Percentiles rank a stretch among this genome's conserved stretches.
These are phyloP conservation scores for Microcebus griseorufus DNA, from an alignment of 2,113 vertebrate species.

Conservation along the genomic window DNA sequence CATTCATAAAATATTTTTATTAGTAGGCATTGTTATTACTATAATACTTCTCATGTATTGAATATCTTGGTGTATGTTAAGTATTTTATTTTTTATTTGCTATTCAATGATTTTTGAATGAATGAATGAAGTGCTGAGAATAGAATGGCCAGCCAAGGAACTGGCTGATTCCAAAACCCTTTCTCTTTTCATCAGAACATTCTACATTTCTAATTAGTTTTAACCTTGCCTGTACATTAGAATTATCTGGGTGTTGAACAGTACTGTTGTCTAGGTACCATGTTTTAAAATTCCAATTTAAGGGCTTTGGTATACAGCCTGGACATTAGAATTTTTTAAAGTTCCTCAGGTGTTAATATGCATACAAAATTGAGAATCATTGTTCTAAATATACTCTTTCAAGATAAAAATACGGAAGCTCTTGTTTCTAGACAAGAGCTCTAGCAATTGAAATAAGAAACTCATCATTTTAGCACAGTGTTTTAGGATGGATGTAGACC, in stretches of 20 bases:
- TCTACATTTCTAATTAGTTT: not conserved
- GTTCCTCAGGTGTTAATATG: not conserved
- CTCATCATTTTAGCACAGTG: not conserved
- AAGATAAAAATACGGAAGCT: not conserved
- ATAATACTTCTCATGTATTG: not conserved
- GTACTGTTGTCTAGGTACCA: not conserved
- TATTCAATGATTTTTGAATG: slow-evolving; percentile 39
- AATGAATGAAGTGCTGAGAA: slow-evolving; percentile 8
- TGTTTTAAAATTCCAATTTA: not conserved
- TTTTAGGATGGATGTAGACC: not conserved
- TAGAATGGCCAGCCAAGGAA: not conserved
- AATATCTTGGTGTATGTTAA: not conserved
- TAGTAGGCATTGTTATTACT: not conserved
- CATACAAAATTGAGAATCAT: not conserved
- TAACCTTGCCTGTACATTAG: not conserved
- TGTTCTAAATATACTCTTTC: not conserved
- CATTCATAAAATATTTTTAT: not conserved
- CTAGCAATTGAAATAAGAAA: slow-evolving; percentile 16
- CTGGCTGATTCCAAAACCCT: not conserved
- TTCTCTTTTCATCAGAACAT: not conserved
- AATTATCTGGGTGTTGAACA: not conserved
- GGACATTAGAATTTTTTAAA: not conserved
- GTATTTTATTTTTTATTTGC: slow-evolving; percentile 16
- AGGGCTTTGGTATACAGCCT: not conserved
- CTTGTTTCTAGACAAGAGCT: not conserved